Evolutionary conservation across 2,797 vertebrate genomes (phyloP).

Genomic region (Sebastes taczanowskii): DNA sequence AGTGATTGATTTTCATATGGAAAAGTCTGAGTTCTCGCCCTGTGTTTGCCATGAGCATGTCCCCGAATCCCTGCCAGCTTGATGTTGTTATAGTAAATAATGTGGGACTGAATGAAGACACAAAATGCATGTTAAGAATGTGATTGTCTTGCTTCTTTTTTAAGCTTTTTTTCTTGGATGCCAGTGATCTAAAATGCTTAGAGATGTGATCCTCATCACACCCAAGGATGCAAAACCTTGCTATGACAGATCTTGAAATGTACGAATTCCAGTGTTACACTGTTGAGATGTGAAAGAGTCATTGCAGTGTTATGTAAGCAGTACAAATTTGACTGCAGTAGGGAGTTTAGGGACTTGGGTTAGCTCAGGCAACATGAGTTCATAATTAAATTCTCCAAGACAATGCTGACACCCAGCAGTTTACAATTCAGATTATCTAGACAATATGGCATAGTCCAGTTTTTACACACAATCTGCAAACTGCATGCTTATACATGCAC

Average conservation of each 20-base stretch:
- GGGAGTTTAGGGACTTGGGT: not conserved
- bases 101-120: not conserved
- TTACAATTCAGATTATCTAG: not conserved
- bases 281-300: not conserved
- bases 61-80: not conserved
- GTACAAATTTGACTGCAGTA: not conserved
- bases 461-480: not conserved
- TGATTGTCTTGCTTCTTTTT: not conserved
- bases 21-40: not conserved
- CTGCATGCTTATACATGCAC: not conserved
- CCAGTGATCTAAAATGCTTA: not conserved
- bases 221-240: not conserved
- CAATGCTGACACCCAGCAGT: not conserved
- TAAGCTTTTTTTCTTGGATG: not conserved
- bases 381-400: constrained; percentile 1
- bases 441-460: not conserved
- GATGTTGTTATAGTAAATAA: not conserved
- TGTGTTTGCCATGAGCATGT: not conserved
- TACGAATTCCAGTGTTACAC: not conserved
- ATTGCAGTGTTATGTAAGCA: constrained; percentile 7
- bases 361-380: not conserved
- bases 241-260: not conserved
- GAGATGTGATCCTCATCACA: not conserved
- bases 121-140: not conserved
- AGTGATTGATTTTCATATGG: not conserved